These are phyloP conservation scores for Luscinia luscinia DNA, from an alignment of 2,797 vertebrate genomes.

Conservation along the genomic window DNA sequence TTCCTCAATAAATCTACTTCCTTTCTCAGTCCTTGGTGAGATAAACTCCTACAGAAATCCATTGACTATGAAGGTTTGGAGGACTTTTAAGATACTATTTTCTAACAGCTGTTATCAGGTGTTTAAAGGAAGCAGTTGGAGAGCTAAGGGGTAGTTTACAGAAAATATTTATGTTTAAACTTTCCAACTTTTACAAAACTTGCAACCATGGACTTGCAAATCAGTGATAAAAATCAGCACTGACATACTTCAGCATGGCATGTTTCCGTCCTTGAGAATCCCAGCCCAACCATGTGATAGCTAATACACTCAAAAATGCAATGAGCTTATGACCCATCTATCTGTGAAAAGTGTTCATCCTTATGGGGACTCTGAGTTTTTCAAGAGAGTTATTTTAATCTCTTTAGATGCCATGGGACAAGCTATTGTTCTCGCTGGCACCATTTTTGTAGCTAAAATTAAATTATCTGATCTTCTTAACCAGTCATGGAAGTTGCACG, in stretches of 20 bases:
- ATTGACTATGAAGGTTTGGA: not conserved
- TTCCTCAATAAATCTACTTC: not conserved
- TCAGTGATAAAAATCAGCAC: not conserved
- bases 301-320: slow-evolving; percentile 52
- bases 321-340: slow-evolving; percentile 37
- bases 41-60: slow-evolving; percentile 2
- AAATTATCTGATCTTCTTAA: slow-evolving; percentile 6
- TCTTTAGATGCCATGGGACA: slow-evolving; percentile 53
- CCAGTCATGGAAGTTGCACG: not conserved
- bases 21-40: not conserved
- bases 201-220: not conserved
- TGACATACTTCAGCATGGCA: slow-evolving; percentile 21
- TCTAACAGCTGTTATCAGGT: not conserved
- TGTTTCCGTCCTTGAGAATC: slow-evolving; percentile 11
- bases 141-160: not conserved
- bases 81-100: not conserved
- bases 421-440: slow-evolving; percentile 55
- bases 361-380: slow-evolving; percentile 30
- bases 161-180: not conserved
- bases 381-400: slow-evolving; percentile 65
- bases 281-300: slow-evolving; percentile 44
- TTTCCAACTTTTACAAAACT: not conserved
- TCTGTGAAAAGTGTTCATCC: slow-evolving; percentile 38
- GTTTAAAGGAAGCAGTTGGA: not conserved
- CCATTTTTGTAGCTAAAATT: slow-evolving; percentile 42